Evolutionary conservation across 2,888 invertebrate genomes (phyloP).

Genomic region (Mythimna impura): DNA sequence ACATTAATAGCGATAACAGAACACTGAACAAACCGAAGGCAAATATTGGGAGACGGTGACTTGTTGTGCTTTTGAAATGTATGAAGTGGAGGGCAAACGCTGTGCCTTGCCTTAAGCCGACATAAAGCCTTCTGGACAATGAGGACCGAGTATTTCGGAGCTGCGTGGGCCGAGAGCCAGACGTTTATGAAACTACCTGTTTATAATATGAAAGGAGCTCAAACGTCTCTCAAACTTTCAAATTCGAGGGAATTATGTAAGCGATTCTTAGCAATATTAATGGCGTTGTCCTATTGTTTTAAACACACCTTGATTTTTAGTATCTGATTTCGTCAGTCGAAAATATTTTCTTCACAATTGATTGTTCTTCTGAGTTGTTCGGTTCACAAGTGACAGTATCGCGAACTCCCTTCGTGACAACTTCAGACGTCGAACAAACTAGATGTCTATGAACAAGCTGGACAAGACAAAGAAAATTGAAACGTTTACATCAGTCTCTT

Average conservation of each 20-base stretch:
- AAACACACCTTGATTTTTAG: constrained; percentile 7
- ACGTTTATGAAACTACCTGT: constrained; percentile 73
- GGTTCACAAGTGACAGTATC: constrained; percentile 34
- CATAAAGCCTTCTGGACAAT: constrained; percentile 78
- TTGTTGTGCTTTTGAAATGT: constrained; percentile 67
- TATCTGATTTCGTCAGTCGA: constrained; percentile 1
- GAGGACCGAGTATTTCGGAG: constrained; percentile 68
- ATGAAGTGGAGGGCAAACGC: constrained; percentile 55
- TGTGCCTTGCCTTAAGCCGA: constrained; percentile 69
- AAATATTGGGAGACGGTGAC: constrained; percentile 58
- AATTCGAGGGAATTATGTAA: constrained; percentile 50
- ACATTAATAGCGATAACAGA: constrained; percentile 60
- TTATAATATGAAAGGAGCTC: constrained; percentile 63
- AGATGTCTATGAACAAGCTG: constrained; percentile 69
- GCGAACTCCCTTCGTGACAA: constrained; percentile 53
- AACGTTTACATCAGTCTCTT: constrained; percentile 78
- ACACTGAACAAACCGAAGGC: constrained; percentile 52
- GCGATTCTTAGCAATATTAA: constrained; percentile 23
- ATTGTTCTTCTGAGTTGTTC: constrained; percentile 15
- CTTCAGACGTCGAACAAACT: constrained; percentile 62
- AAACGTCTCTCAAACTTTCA: constrained; percentile 51
- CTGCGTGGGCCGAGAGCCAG: constrained; percentile 82
- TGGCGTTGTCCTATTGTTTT: constrained; percentile 17
- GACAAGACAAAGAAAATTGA: constrained; percentile 82
- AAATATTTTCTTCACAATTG: constrained; percentile 14